Conservation (phyloP, 2,797 vertebrate genomes). For the Chaetophractus vellerosus region DNA sequence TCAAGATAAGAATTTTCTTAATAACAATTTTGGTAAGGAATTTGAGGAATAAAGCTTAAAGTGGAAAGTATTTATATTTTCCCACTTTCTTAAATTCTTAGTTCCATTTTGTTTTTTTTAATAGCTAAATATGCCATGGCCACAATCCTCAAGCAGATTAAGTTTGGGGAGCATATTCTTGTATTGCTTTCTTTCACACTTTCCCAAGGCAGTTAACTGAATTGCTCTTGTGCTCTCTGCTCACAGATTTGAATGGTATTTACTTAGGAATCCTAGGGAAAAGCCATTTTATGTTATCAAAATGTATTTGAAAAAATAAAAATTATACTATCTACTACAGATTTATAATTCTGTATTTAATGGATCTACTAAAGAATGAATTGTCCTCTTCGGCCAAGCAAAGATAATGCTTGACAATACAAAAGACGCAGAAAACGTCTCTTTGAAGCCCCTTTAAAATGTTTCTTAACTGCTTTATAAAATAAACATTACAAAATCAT, state of each 20-base stretch:
- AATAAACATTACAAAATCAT: neutral
- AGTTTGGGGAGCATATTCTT: neutral
- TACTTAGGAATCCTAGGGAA: neutral
- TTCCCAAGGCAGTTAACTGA: neutral
- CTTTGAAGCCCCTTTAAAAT: neutral
- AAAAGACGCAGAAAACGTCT: neutral
- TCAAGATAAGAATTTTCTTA: constrained; percentile 47
- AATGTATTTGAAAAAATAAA: neutral
- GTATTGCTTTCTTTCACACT: neutral
- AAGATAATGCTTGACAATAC: neutral
- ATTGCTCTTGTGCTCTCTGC: neutral
- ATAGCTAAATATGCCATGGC: neutral
- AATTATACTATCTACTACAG: neutral
- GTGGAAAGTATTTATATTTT: constrained; percentile 57
- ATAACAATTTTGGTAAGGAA: constrained; percentile 64
- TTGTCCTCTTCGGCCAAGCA: neutral
- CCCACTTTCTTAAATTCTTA: constrained; percentile 33
- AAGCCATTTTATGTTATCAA: neutral
- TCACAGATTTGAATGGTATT: neutral
- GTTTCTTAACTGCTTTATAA: neutral
- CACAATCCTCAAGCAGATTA: neutral
- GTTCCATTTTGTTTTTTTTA: constrained; percentile 44
- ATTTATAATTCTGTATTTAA: neutral
- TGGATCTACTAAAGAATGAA: neutral
- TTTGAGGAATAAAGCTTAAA: constrained; percentile 33